Evolutionary conservation across 1,140 invertebrate genomes (phyloP).

Genomic region (Zophobas atratus): DNA sequence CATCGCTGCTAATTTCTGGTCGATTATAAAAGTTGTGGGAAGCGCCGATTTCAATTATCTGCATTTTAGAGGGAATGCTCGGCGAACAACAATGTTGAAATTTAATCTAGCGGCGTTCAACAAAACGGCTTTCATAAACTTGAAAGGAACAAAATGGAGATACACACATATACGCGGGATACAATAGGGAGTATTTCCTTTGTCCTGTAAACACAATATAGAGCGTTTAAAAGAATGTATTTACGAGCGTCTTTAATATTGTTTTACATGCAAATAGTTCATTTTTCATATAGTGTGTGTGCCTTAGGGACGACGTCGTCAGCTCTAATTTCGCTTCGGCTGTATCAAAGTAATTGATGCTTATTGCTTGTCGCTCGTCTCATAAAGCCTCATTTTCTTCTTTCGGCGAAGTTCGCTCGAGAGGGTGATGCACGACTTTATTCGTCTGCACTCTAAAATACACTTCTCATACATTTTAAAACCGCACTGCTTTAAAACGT

Average conservation of each 20-base stretch:
- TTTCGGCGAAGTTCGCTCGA: too few relatives aligned
- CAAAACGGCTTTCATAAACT: constrained; percentile 47
- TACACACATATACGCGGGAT: constrained; percentile 35
- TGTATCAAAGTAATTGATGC: constrained; percentile 43
- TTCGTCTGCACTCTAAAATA: too few relatives aligned
- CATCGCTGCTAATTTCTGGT: constrained; percentile 30
- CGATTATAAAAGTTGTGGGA: constrained; percentile 31
- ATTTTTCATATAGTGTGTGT: constrained; percentile 34
- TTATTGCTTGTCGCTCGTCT: constrained; percentile 43
- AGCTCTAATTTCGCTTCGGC: constrained; percentile 32
- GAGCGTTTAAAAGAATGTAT: constrained; percentile 47
- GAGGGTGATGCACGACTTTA: too few relatives aligned
- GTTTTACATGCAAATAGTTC: constrained; percentile 47
- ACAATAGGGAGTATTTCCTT: constrained; percentile 44
- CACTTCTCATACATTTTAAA: neutral
- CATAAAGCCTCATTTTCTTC: constrained; percentile 19
- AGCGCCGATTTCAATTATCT: constrained; percentile 36
- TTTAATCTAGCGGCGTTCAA: constrained; percentile 46
- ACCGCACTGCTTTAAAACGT: neutral
- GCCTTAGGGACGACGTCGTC: constrained; percentile 21
- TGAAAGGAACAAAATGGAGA: constrained; percentile 42
- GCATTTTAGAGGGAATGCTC: constrained; percentile 41
- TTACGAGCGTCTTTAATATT: constrained; percentile 46
- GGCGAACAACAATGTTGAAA: constrained; percentile 44
- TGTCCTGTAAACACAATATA: constrained; percentile 46